Conservation (phyloP, 2,797 vertebrate genomes). For the Phoeniculus purpureus region DNA sequence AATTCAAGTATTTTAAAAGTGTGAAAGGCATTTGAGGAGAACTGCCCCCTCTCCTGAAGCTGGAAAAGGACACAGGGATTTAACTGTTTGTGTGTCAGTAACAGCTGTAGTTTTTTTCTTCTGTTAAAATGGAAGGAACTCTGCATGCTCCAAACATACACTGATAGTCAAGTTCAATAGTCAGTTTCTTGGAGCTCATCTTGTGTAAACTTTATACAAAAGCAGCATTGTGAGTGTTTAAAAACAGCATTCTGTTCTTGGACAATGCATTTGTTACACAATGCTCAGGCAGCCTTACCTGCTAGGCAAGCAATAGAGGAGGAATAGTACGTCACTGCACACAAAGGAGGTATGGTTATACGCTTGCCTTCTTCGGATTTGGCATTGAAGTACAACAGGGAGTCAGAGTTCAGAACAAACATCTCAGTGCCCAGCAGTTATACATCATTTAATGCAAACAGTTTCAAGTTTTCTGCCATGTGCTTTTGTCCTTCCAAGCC, state of each 20-base stretch:
- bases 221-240: not conserved
- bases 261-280: not conserved
- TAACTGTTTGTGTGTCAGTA: not conserved
- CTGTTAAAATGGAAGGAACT: not conserved
- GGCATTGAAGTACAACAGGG: not conserved
- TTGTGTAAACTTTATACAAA: not conserved
- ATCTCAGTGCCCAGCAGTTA: not conserved
- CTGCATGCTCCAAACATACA: not conserved
- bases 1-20: slow-evolving; percentile 17
- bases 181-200: not conserved
- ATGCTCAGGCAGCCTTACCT: not conserved
- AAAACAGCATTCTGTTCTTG: not conserved
- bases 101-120: not conserved
- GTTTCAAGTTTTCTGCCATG: not conserved
- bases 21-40: not conserved
- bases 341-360: not conserved
- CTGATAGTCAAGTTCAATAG: not conserved
- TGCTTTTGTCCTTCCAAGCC: not conserved
- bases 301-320: not conserved
- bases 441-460: not conserved
- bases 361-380: not conserved
- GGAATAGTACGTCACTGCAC: not conserved
- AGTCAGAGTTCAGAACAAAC: not conserved
- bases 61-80: not conserved
- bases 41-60: not conserved